Evolutionary conservation across 2,797 vertebrate genomes (phyloP), one percentile per base, ranked within the genome.

Genomic region (Furcifer pardalis): DNA sequence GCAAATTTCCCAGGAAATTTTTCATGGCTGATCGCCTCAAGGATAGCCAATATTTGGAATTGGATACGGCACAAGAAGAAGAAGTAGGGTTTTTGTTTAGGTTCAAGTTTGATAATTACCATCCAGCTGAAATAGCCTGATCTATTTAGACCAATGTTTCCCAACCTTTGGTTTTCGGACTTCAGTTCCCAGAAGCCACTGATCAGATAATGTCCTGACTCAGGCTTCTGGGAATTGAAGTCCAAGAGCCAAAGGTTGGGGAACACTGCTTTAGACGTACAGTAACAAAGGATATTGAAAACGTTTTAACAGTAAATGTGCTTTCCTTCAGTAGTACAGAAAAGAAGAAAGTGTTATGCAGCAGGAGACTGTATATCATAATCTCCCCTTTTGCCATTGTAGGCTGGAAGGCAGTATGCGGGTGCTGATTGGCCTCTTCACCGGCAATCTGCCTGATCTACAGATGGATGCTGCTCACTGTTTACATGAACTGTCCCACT

Each of bases 401-500:
- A 99, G 98, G 94, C 88, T 97, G 92, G 97, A 98, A 10, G 97
- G 97, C 89, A 97, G 97, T 80, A 95, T 99, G 83, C 96, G 96
- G 75, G 92, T 95, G 0, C 94, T 99, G 81, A 95, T 98, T 0
- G 96, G 98, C 35, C 95, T 98, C 73, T 97, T 99, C 92, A 98
- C 97, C 66, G 96, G 98, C 92, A 96, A 94, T 71, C 92, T 97
- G 85, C 96, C 97, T 2, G 94, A 95, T 30, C 90, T 97, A 81
- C 98, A 98, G 91, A 96, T 99, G 89, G 97, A 97, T 87, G 97
- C 98, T 0, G 96, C 95, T 0, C 94, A 94, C 42, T 98, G 98
- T 87, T 96, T 99, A n/a, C 97, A 99, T 1, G 96, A 97, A 91
- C 96, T 99, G 75, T 99, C 99, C 82, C 97, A 98, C 92, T 98